Percentiles rank a stretch among this genome's conserved stretches.
Evolutionary conservation across 1,140 invertebrate species (phyloP).

Genomic region (Tetramorium alpestre): DNA sequence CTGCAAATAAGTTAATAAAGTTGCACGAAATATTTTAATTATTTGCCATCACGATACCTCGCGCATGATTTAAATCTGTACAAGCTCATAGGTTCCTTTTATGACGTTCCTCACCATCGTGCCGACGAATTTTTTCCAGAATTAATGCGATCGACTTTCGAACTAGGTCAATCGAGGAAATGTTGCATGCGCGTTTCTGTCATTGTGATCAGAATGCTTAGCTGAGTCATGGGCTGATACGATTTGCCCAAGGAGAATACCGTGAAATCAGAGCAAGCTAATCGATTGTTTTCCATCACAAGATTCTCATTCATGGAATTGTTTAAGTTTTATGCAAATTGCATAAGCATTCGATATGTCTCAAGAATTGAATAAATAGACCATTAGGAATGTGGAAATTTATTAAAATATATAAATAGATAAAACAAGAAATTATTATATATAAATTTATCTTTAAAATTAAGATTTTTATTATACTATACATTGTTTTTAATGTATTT

Average conservation of each 20-base stretch:
- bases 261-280: constrained; percentile 16
- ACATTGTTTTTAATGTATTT: not conserved
- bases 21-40: not conserved
- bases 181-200: constrained; percentile 13
- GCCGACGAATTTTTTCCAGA: constrained; percentile 54
- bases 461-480: not conserved
- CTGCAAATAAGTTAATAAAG: not conserved
- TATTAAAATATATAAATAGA: too few relatives aligned
- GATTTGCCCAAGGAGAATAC: constrained; percentile 26
- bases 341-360: not conserved
- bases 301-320: constrained; percentile 4
- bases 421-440: too few relatives aligned
- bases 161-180: constrained; percentile 53
- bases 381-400: not conserved
- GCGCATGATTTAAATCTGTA: not conserved
- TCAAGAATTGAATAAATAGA: not conserved
- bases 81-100: constrained; percentile 10
- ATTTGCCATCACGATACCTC: not conserved
- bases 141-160: constrained; percentile 56
- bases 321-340: constrained; percentile 6
- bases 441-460: not conserved
- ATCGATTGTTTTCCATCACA: not conserved
- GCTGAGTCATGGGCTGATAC: constrained; percentile 34
- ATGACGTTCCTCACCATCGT: not conserved
- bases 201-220: constrained; percentile 45